Evolutionary conservation across 2,888 invertebrate genomes (phyloP).

Genomic region (Gasteruption jaculator): DNA sequence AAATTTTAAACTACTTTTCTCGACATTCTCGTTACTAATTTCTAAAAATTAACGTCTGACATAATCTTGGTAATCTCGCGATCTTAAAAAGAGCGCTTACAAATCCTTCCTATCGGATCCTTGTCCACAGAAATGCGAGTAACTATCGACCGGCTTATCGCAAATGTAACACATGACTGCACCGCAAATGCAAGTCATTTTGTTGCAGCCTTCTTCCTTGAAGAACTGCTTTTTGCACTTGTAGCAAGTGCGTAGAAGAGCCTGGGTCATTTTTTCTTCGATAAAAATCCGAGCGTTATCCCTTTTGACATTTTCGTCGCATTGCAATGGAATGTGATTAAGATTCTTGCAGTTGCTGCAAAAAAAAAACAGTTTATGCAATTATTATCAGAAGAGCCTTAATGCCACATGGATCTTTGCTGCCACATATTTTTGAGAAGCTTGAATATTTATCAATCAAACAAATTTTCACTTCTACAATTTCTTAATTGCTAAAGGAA

Average conservation of each 20-base stretch:
- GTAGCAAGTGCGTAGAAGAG: conserved; percentile 50
- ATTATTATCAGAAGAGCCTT: too few relatives aligned
- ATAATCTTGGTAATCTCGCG: too few relatives aligned
- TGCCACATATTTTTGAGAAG: too few relatives aligned
- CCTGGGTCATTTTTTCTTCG: conserved; percentile 42
- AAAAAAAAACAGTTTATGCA: conserved; percentile 9
- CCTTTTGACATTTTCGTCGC: conserved; percentile 41
- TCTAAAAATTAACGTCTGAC: too few relatives aligned
- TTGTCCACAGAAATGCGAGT: conserved; percentile 56
- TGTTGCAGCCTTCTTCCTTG: conserved; percentile 59
- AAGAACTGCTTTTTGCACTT: conserved; percentile 53
- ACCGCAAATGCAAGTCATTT: conserved; percentile 58
- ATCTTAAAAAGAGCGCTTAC: too few relatives aligned
- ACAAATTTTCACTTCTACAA: too few relatives aligned
- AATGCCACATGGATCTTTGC: too few relatives aligned
- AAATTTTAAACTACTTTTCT: too few relatives aligned
- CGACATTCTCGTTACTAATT: too few relatives aligned
- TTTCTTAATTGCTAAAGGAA: too few relatives aligned
- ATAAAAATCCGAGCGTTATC: conserved; percentile 35
- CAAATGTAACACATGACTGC: conserved; percentile 59
- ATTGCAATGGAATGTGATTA: conserved; percentile 52
- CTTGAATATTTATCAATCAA: too few relatives aligned
- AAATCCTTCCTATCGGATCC: too few relatives aligned
- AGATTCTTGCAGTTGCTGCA: conserved; percentile 48
- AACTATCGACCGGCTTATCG: conserved; percentile 53